Conservation (phyloP, 2,797 vertebrate genomes). For the Phoeniculus purpureus region DNA sequence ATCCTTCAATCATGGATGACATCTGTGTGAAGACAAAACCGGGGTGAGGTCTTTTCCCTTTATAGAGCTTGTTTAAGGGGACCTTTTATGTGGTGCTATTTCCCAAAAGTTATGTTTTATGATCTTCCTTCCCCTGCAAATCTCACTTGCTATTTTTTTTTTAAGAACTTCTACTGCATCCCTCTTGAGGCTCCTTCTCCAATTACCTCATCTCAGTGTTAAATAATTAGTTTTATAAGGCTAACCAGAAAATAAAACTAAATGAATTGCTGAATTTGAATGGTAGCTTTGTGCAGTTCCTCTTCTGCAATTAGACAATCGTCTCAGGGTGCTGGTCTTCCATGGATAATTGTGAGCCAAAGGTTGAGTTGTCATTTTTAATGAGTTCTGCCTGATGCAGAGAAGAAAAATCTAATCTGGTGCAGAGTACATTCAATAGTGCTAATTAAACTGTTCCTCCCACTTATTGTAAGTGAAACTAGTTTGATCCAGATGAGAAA, state of each 20-base stretch:
- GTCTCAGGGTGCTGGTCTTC: conserved; percentile 53
- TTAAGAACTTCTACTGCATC: neutral
- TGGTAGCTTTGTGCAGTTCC: conserved; percentile 37
- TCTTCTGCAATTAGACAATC: conserved; percentile 65
- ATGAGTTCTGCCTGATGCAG: conserved; percentile 48
- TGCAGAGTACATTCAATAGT: conserved; percentile 3
- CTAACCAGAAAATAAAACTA: conserved; percentile 67
- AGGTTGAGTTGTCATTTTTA: conserved; percentile 59
- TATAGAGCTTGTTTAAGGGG: neutral
- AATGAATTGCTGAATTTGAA: conserved; percentile 56
- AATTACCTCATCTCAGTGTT: conserved; percentile 40
- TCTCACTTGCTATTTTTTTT: neutral
- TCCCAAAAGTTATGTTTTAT: neutral
- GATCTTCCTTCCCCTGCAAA: neutral
- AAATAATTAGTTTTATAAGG: conserved; percentile 64
- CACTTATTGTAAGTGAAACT: conserved; percentile 44
- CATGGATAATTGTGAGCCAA: conserved; percentile 55
- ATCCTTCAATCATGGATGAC: neutral
- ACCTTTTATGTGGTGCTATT: neutral
- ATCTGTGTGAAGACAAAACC: neutral
- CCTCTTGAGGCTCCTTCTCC: neutral
- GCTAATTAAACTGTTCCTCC: conserved; percentile 42
- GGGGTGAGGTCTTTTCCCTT: neutral
- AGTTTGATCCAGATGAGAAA: conserved; percentile 31
- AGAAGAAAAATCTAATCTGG: conserved; percentile 11